Conservation (phyloP, 2,113 vertebrate species). For the Egretta garzetta region DNA sequence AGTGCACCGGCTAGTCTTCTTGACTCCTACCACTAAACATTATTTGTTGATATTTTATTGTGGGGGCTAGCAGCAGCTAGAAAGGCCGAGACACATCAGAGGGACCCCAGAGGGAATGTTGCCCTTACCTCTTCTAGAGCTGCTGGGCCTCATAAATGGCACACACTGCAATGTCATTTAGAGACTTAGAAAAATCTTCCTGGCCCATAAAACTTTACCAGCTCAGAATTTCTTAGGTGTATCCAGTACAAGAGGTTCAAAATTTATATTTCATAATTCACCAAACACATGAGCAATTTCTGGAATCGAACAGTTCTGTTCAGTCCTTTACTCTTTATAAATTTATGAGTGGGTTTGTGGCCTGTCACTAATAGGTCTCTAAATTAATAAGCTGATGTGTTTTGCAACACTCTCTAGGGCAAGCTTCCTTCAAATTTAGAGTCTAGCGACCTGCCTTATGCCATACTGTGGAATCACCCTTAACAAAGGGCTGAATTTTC, state of each 20-base stretch:
- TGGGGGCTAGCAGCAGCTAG: not conserved
- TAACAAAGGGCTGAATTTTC: not conserved
- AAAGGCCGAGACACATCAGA: not conserved
- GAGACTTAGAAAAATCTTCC: not conserved
- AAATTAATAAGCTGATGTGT: constrained; percentile 51
- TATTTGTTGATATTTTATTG: not conserved
- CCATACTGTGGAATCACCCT: not conserved
- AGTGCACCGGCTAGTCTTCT: not conserved
- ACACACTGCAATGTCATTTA: not conserved
- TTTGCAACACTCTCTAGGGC: constrained; percentile 35
- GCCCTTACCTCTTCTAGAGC: not conserved
- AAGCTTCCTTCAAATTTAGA: constrained; percentile 39
- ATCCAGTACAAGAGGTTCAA: not conserved
- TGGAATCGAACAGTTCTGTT: not conserved
- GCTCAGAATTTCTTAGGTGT: not conserved
- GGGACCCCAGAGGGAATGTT: not conserved
- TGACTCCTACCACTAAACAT: not conserved
- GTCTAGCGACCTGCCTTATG: not conserved
- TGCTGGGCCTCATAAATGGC: not conserved
- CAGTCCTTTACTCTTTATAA: constrained; percentile 40
- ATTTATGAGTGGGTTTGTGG: constrained; percentile 55
- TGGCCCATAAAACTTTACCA: not conserved
- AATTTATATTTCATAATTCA: constrained; percentile 42
- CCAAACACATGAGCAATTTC: not conserved
- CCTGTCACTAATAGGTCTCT: constrained; percentile 40